phyloP scores from a whole-genome alignment of 2,888 invertebrate species.

The Tuta absoluta region DNA sequence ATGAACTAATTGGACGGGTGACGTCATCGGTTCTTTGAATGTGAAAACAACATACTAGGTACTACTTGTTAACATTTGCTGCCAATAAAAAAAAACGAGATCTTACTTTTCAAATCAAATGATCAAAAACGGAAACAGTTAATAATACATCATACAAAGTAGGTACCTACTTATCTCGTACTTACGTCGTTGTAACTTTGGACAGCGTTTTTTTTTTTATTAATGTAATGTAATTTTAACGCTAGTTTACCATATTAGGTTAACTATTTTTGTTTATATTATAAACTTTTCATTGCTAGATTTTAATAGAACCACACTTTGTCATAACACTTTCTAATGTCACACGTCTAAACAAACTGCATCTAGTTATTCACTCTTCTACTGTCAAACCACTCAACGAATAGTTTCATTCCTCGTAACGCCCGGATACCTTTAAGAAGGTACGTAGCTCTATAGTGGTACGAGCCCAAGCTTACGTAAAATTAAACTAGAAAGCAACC shows the following conservation, averaged over 20 bases:
- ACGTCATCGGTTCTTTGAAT: neutral
- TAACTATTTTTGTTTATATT: too few relatives aligned
- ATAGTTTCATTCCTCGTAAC: neutral
- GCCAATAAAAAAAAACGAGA: neutral
- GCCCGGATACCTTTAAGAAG: too few relatives aligned
- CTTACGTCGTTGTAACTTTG: too few relatives aligned
- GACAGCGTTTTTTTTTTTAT: too few relatives aligned
- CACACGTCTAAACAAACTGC: neutral
- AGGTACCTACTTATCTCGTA: too few relatives aligned
- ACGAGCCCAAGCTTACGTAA: too few relatives aligned
- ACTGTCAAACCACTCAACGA: conserved; percentile 4
- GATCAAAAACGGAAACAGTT: too few relatives aligned
- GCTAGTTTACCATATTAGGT: too few relatives aligned
- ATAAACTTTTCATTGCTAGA: neutral
- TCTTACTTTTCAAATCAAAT: too few relatives aligned
- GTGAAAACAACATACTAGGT: neutral
- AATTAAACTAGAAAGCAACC: too few relatives aligned
- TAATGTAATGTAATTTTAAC: too few relatives aligned
- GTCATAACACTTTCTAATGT: neutral
- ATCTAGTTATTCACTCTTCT: conserved; percentile 10
- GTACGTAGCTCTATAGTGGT: too few relatives aligned
- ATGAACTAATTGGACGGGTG: conserved; percentile 14
- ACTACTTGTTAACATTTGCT: neutral
- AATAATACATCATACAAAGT: neutral
- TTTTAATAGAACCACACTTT: neutral